A percentile compares a stretch with the other conserved stretches of the same genome.
Conservation (phyloP, 2,888 invertebrate species). For the Blastobasis lacticolella region DNA sequence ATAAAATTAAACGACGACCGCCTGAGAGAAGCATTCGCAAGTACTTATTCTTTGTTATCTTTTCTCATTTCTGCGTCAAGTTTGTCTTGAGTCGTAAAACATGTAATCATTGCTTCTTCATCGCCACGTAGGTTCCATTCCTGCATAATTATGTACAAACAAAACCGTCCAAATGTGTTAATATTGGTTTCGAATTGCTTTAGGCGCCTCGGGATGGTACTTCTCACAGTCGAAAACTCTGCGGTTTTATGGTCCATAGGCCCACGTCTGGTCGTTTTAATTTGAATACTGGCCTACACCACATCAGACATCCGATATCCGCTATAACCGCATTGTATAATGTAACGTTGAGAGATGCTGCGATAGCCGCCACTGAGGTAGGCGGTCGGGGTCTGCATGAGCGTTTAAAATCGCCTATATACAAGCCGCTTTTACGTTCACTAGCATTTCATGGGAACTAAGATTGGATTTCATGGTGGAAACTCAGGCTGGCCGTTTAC, state of each 20-base stretch:
- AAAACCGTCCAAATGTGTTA: slow-evolving; percentile 1
- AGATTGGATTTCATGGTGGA: slow-evolving; percentile 45
- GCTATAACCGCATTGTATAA: slow-evolving; percentile 31
- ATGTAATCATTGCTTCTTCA: too few relatives aligned
- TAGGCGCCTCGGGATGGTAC: not conserved
- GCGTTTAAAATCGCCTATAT: slow-evolving; percentile 32
- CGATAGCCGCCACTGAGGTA: slow-evolving; percentile 55
- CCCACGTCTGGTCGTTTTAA: slow-evolving; percentile 39
- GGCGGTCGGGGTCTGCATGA: slow-evolving; percentile 42
- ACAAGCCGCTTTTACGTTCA: slow-evolving; percentile 42
- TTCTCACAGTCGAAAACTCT: slow-evolving; percentile 13
- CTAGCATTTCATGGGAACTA: slow-evolving; percentile 49
- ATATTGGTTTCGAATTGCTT: slow-evolving; percentile 4
- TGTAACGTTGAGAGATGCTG: slow-evolving; percentile 31
- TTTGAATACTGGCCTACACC: slow-evolving; percentile 29
- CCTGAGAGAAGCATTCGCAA: too few relatives aligned
- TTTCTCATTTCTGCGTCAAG: too few relatives aligned
- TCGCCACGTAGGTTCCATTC: too few relatives aligned
- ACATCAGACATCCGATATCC: slow-evolving; percentile 46
- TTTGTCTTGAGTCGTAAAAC: too few relatives aligned
- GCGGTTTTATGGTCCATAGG: slow-evolving; percentile 54
- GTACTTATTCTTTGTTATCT: too few relatives aligned
- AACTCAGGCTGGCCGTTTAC: slow-evolving; percentile 37
- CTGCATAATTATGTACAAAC: too few relatives aligned
- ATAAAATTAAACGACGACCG: too few relatives aligned